Conservation (phyloP, 2,888 invertebrate species). For the Ommatoiulus sabulosus region DNA sequence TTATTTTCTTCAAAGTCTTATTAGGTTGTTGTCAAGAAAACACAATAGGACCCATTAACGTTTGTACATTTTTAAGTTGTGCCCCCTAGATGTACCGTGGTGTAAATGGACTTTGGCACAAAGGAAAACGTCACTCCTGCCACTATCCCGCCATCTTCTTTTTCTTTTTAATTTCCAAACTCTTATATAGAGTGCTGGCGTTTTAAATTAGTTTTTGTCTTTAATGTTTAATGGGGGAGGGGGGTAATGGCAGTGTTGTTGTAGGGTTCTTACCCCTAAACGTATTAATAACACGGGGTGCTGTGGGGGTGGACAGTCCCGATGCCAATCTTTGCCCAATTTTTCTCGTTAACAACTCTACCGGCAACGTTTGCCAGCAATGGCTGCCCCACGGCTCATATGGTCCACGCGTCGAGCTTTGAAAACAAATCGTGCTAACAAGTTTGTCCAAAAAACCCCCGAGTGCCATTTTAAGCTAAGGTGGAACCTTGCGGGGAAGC, state of each 20-base stretch:
- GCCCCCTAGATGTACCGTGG: slow-evolving; percentile 51
- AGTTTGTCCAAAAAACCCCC: slow-evolving; percentile 32
- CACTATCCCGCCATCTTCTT: slow-evolving; percentile 49
- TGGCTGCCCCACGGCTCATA: slow-evolving; percentile 45
- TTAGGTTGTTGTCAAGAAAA: slow-evolving; percentile 53
- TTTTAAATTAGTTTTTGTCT: slow-evolving; percentile 48
- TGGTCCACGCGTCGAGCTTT: slow-evolving; percentile 26
- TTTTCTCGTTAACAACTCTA: slow-evolving; percentile 45
- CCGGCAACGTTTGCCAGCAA: slow-evolving; percentile 18
- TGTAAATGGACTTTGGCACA: slow-evolving; percentile 53
- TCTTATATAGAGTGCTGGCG: slow-evolving; percentile 47
- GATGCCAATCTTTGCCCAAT: slow-evolving; percentile 34
- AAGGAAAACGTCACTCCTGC: slow-evolving; percentile 50
- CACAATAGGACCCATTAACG: slow-evolving; percentile 51
- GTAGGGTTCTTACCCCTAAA: slow-evolving; percentile 38
- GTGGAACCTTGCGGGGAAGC: neutral
- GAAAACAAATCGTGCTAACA: slow-evolving; percentile 47
- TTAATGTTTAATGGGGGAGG: slow-evolving; percentile 42
- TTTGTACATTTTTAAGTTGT: slow-evolving; percentile 49
- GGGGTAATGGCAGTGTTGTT: slow-evolving; percentile 24
- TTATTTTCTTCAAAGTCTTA: slow-evolving; percentile 50
- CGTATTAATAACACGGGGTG: slow-evolving; percentile 45
- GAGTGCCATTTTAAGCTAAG: slow-evolving; percentile 15
- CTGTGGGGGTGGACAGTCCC: slow-evolving; percentile 41
- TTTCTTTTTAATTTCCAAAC: slow-evolving; percentile 48